Conservation (phyloP, 1,140 invertebrate species). For the Cydia strobilella region DNA sequence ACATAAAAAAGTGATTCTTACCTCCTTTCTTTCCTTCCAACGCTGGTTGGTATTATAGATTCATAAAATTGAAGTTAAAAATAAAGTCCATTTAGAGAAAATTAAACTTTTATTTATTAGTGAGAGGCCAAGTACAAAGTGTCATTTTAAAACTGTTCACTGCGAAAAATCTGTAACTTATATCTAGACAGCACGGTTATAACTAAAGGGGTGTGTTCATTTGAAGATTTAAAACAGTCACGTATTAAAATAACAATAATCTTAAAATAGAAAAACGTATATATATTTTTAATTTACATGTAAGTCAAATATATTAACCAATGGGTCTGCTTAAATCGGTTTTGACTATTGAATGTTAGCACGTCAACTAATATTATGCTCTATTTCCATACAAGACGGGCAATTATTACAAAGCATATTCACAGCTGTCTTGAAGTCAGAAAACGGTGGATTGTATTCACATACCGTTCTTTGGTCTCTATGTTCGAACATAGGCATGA, state of each 20-base stretch:
- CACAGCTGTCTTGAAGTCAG: slow-evolving; percentile 29
- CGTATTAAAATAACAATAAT: slow-evolving; percentile 23
- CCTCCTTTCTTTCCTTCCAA: slow-evolving; percentile 22
- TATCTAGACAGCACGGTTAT: slow-evolving; percentile 42
- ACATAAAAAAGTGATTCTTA: slow-evolving; percentile 7
- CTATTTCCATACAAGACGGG: slow-evolving; percentile 31
- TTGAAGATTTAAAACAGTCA: slow-evolving; percentile 9
- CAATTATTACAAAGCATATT: slow-evolving; percentile 43
- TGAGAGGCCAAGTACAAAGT: slow-evolving; percentile 59
- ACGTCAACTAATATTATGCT: slow-evolving; percentile 22
- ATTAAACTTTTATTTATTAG: slow-evolving; percentile 67
- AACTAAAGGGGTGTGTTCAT: not conserved
- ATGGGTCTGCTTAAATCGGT: not conserved
- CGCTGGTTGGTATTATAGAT: slow-evolving; percentile 18
- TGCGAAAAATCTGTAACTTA: slow-evolving; percentile 32
- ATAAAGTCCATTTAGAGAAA: slow-evolving; percentile 44
- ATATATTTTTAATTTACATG: not conserved
- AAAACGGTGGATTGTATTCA: slow-evolving; percentile 29
- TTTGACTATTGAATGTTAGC: not conserved
- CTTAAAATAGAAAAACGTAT: slow-evolving; percentile 25
- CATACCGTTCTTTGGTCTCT: slow-evolving; percentile 52
- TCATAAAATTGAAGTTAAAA: slow-evolving; percentile 24
- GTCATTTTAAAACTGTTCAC: slow-evolving; percentile 43
- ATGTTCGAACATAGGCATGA: slow-evolving; percentile 34
- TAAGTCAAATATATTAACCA: slow-evolving; percentile 12